Evolutionary conservation across 2,888 invertebrate genomes (phyloP).

Genomic region (Netelia melanura): DNA sequence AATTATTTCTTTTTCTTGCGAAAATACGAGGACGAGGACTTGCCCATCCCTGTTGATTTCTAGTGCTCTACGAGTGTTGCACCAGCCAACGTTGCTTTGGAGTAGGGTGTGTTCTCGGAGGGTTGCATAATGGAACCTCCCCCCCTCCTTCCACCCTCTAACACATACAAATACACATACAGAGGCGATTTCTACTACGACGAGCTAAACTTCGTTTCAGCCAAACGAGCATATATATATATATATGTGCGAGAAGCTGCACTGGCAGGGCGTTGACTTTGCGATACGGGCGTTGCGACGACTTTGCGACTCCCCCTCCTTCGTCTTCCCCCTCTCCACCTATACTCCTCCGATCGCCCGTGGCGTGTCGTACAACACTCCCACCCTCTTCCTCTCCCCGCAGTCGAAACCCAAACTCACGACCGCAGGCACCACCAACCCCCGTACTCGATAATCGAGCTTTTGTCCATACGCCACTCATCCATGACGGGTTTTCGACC

Average conservation of each 20-base stretch:
- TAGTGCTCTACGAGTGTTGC: background rate
- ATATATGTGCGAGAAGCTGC: slow-evolving; percentile 73
- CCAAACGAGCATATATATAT: slow-evolving; percentile 49
- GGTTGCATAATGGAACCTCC: slow-evolving; percentile 80
- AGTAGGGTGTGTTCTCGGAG: slow-evolving; percentile 72
- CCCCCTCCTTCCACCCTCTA: no score
- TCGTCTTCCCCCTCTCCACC: slow-evolving; percentile 69
- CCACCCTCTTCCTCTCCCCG: slow-evolving; percentile 53
- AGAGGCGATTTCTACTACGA: slow-evolving; percentile 63
- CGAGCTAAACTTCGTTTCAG: slow-evolving; percentile 59
- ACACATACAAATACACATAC: slow-evolving; percentile 67
- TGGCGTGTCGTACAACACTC: slow-evolving; percentile 69
- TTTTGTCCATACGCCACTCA: slow-evolving; percentile 59
- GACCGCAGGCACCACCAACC: slow-evolving; percentile 61
- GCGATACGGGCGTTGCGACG: slow-evolving; percentile 71
- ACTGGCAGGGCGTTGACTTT: slow-evolving; percentile 82
- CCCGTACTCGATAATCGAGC: slow-evolving; percentile 59
- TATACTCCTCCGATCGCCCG: slow-evolving; percentile 68
- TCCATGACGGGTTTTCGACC: slow-evolving; percentile 56
- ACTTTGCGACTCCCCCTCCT: slow-evolving; percentile 77
- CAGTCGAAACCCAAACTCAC: slow-evolving; percentile 52
- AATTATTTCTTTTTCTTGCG: background rate
- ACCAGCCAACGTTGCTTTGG: background rate
- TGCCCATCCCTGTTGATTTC: background rate
- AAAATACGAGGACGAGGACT: background rate